Evolutionary conservation across 2,888 invertebrate genomes (phyloP), one percentile per base, ranked within the genome.

Genomic region (Perithous albicinctus): DNA sequence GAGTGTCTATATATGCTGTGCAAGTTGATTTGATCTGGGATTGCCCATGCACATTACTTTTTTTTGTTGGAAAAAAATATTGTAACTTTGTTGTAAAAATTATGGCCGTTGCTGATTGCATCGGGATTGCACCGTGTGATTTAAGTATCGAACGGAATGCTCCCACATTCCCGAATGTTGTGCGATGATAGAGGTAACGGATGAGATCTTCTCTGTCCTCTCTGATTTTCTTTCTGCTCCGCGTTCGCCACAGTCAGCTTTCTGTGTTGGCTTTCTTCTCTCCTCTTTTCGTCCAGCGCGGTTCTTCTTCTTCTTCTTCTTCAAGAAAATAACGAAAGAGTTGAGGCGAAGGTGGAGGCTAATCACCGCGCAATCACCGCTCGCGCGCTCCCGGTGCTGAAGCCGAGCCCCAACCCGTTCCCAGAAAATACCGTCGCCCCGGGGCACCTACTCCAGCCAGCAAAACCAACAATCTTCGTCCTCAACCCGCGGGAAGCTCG

Each of bases 381-480:
- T 26, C 83, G 89, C 74, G 38, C 83, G 89, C 89, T 90, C 88
- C 90, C 86, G 89, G 86, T 88, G 85, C 87, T 83, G 84, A 85
- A 83, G 85, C 56, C 75, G 78, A 78, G 32, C 67, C 69, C n/a
- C 66, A 74, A 61, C 76, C 74, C 67, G 64, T 85, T 85, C 79
- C 74, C 83, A 82, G 83, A 85, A 85, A 88, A 85, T 86, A 86
- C 88, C 88, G 87, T 86, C 87, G 81, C 88, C 86, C 80, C 84
- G 81, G 86, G 87, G 86, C 86, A 83, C 82, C 84, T 77, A 83
- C 83, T 85, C 87, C 43, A 84, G 79, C 84, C 85, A 84, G 88
- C 89, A 91, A 91, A 91, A 91, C 91, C 89, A 91, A 91, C 91
- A 91, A 91, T 91, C 90, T 91, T 91, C 89, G 80, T 89, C 88